Evolutionary conservation across 2,113 vertebrate species (phyloP), one percentile per base, ranked within the genome.

Genomic region (Phalacrocorax pelagicus): DNA sequence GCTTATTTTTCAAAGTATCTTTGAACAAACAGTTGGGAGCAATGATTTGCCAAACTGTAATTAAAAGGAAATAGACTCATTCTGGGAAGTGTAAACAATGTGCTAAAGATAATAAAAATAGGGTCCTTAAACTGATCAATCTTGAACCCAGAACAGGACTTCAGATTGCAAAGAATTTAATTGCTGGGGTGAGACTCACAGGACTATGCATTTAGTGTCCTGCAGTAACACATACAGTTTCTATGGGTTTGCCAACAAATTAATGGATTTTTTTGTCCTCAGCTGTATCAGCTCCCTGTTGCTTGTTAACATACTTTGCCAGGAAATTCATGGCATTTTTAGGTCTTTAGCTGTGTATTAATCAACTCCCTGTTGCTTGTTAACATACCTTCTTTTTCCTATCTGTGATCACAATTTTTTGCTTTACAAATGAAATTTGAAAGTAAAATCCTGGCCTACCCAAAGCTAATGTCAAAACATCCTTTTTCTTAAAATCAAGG

Each of bases 301-400:
- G 96, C 73, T 96, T 1, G 19, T 95, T 96, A 96, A 91, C 75
- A 81, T 75, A 83, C 88, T 96, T 94, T 91, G 93, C 93, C 92
- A 96, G 92, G 74, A 94, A 96, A 96, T 91, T 94, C 87, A 58
- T 95, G 85, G 84, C 92, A 77, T 93, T 96, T 96, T 93, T 95
- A 88, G 85, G 84, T 92, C 87, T 92, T 96, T 93, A 96, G 87
- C 92, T 96, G 93, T 95, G 90, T 90, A 92, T 96, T 96, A 97
- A 96, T 97, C 96, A 97, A 96, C 94, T 95, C 92, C 92, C 90
- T 73, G 74, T 95, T 94, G 94, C 87, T 95, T 90, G 74, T 94
- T 94, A 96, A 78, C 27, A 34, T 90, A 88, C 74, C 90, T 93
- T 88, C 66, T 80, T 94, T 96, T 71, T 67, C 61, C 61, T 94